Base-by-base conservation (phyloP, 2,797 vertebrate species). In the Acanthurus leucopareius region DNA sequence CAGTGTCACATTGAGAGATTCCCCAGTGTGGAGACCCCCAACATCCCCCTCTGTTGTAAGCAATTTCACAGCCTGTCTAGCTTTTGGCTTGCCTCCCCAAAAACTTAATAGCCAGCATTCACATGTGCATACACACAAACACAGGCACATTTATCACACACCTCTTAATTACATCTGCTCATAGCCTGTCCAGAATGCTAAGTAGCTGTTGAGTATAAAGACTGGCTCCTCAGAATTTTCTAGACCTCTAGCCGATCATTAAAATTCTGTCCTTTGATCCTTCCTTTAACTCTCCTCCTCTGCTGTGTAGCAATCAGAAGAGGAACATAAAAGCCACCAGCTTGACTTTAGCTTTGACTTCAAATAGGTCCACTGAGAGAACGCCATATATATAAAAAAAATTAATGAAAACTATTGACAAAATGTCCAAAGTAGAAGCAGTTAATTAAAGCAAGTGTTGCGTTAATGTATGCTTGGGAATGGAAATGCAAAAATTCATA, bases 201-300 rank as follows among this genome's bases (percentile, higher is more conserved):
- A 93, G 85, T 85, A 89, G 86, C 81, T 81, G 85, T 79, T 79
- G 73, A 82, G 82, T 76, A 64, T 77, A 74, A 80, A 90, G 84
- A 77, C 76, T 22, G 72, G 63, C n/a, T 75, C 88, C 69, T 83
- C 59, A 82, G 83, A 92, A 70, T 47, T 82, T 69, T 84, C 75
- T 52, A 56, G 82, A 86, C 82, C 73, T 75, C 78, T 60, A 58
- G 82, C 83, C 73, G 89, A 76, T 91, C 84, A 90, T 93, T 93
- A 93, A 92, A 88, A 92, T 91, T 87, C 86, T 71, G 77, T 82
- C 65, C 79, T 94, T 92, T 94, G 90, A 94, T 93, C 86, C 83
- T 66, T 69, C 57, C 80, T 80, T 85, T 77, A 81, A 85, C 86
- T 85, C 87, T 83, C 82, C 86, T 87, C 78, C 84, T 89, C 77